phyloP scores from a whole-genome alignment of 2,888 invertebrate species.

The Melanophora roralis region DNA sequence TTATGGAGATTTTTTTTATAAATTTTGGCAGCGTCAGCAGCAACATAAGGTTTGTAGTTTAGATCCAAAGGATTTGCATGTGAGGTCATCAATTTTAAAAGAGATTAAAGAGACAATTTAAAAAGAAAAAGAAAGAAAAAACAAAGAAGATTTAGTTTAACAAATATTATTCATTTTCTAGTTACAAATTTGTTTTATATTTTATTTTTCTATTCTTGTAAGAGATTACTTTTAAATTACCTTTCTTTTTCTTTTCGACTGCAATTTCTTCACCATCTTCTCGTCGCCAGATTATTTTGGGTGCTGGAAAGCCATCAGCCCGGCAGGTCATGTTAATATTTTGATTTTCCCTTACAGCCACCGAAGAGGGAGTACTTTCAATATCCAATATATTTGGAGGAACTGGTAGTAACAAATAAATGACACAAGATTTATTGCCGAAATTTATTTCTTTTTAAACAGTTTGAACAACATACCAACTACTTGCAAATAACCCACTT shows the following conservation, averaged over 20 bases:
- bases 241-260: constrained; percentile 91
- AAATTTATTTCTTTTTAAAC: background rate
- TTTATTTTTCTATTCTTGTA: background rate
- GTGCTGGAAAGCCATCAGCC: constrained; percentile 93
- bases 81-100: constrained; percentile 61
- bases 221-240: constrained; percentile 78
- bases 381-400: constrained; percentile 95
- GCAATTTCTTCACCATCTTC: constrained; percentile 93
- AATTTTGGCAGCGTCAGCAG: constrained; percentile 43
- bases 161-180: constrained; percentile 5
- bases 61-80: constrained; percentile 57
- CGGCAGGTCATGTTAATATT: constrained; percentile 95
- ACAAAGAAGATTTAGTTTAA: constrained; percentile 13
- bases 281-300: constrained; percentile 94
- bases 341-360: constrained; percentile 94
- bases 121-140: constrained; percentile 2
- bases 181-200: background rate
- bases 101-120: constrained; percentile 60
- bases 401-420: no score
- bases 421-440: constrained; percentile 17
- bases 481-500: constrained; percentile 94
- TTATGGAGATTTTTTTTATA: constrained; percentile 11
- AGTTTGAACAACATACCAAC: constrained; percentile 84
- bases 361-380: constrained; percentile 92
- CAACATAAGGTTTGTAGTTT: constrained; percentile 52